These are phyloP conservation scores for Clusia tigrina DNA, from an alignment of 2,888 invertebrate genomes.

Conservation along the genomic window DNA sequence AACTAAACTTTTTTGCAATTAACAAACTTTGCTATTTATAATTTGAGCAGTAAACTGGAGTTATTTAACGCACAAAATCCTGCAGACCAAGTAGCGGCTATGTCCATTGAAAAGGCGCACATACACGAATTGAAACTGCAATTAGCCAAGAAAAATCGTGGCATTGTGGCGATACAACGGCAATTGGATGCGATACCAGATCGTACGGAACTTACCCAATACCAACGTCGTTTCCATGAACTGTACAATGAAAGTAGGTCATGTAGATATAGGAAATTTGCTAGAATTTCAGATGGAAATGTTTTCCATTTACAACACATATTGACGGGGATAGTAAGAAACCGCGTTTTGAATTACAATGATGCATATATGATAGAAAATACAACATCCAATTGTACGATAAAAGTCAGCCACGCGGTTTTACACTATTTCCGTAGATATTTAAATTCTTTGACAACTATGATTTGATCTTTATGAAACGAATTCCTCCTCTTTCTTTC, in stretches of 20 bases:
- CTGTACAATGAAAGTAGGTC: conserved; percentile 88
- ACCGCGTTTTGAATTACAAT: too few relatives aligned
- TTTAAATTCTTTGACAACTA: too few relatives aligned
- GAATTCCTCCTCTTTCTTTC: conserved; percentile 31
- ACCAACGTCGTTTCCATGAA: conserved; percentile 94
- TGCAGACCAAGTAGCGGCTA: conserved; percentile 68
- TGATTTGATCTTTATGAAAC: neutral
- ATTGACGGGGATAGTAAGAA: too few relatives aligned
- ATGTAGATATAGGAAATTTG: too few relatives aligned
- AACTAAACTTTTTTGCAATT: conserved; percentile 7
- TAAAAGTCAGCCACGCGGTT: too few relatives aligned
- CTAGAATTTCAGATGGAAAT: too few relatives aligned
- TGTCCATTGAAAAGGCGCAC: conserved; percentile 71
- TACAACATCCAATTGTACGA: too few relatives aligned
- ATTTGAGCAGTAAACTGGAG: conserved; percentile 64
- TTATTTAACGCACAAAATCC: conserved; percentile 63
- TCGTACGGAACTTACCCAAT: conserved; percentile 91
- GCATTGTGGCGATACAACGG: conserved; percentile 80
- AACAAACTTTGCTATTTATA: neutral
- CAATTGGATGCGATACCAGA: conserved; percentile 94
- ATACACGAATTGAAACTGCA: conserved; percentile 72
- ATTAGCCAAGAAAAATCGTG: conserved; percentile 80
- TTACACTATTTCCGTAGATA: too few relatives aligned
- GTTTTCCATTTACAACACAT: too few relatives aligned
- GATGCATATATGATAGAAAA: too few relatives aligned